Evolutionary conservation across 2,113 vertebrate species (phyloP).

Genomic region (Struthio camelus): DNA sequence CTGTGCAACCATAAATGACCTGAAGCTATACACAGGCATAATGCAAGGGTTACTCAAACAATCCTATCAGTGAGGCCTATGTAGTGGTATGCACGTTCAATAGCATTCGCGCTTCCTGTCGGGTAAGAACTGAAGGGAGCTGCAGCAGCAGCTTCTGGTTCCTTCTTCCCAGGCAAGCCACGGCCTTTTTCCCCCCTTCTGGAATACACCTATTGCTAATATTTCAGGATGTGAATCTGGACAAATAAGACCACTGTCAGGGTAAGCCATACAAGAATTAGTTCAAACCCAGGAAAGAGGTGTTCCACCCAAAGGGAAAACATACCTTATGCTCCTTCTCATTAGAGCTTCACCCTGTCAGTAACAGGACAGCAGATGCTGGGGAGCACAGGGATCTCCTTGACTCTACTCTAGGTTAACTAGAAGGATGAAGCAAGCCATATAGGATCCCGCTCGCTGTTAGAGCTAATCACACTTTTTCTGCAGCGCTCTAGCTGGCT

Average conservation of each 20-base stretch:
- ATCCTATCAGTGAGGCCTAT: not conserved
- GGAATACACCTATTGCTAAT: not conserved
- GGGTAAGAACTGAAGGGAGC: not conserved
- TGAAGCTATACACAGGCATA: not conserved
- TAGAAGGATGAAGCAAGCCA: not conserved
- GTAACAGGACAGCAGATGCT: not conserved
- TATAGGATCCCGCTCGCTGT: not conserved
- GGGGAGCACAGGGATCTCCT: not conserved
- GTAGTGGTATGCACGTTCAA: not conserved
- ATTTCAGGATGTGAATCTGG: not conserved
- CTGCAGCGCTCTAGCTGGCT: not conserved
- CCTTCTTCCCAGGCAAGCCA: not conserved
- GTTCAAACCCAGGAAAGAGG: not conserved
- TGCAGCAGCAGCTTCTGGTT: not conserved
- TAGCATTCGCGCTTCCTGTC: not conserved
- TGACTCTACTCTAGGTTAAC: not conserved
- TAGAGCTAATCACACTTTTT: not conserved
- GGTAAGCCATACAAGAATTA: not conserved
- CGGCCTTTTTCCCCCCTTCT: not conserved
- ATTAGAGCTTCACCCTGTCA: not conserved
- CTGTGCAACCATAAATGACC: not conserved
- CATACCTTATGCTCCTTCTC: not conserved
- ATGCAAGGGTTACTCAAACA: not conserved
- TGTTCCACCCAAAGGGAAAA: not conserved
- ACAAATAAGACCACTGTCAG: fast-evolving